Base-by-base conservation (phyloP, 2,888 invertebrate species). In the Deroplatys truncata region DNA sequence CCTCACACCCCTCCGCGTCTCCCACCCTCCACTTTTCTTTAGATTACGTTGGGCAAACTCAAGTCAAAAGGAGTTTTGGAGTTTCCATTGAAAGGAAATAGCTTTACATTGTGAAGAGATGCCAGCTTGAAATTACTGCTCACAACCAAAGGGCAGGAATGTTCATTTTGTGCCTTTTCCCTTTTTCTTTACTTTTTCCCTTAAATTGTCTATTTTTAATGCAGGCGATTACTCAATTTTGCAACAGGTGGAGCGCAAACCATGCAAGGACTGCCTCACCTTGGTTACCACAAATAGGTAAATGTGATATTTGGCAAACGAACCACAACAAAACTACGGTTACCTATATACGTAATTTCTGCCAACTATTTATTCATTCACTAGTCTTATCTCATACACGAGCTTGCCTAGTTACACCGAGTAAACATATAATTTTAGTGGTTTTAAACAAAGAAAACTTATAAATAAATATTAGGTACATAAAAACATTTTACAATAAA, bases 51-150 rank as follows among this genome's bases (percentile, higher is more conserved):
- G 82, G 29, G 82, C 29, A 20, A 29, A 28, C n/a, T 82, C 31
- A 83, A 87, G 87, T 87, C 87, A 87, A 87, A 28, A 82, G 82
- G 82, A 31, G 35, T 87, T 25, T 82, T 35, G 35, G 28, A 87
- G 43, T 87, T 87, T 87, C 43, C 31, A 35, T 82, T 87, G 87
- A 35, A 83, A 87, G 83, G 31, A 87, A 82, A 56, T 87, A 87
- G 16, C 56, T 72, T 72, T 72, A 72, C 56, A 72, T 72, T 72
- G 56, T 20, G 56, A 72, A 72, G 56, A 72, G 56, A 72, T 72
- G 56, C 56, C 56, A 72, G 56, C 56, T 72, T 72, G 56, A 72
- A 72, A 72, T 72, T 72, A 72, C 56, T 72, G 25, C 25, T 72
- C 56, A 72, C 56, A 72, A 20, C 56, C 25, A 72, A 72, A 72